These are phyloP conservation scores for Oligia fasciuncula DNA, from an alignment of 2,888 invertebrate genomes.

Conservation along the genomic window DNA sequence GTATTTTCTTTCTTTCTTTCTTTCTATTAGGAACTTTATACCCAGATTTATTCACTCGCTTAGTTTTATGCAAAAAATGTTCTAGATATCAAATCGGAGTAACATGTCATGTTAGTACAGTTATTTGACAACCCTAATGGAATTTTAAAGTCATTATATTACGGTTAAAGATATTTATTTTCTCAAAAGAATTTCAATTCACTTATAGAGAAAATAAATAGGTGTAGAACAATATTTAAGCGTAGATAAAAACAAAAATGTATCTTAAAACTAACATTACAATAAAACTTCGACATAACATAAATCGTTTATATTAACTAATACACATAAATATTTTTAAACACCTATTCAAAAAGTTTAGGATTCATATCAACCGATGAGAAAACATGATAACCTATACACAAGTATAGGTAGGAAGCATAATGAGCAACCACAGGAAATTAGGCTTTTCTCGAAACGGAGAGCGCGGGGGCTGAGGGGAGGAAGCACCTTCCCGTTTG, in stretches of 20 bases:
- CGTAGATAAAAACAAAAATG: too few species aligned
- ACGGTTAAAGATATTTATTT: too few species aligned
- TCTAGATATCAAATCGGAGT: background rate
- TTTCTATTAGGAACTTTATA: conserved; percentile 26
- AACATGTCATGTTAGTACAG: background rate
- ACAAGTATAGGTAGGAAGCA: conserved; percentile 49
- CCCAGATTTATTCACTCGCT: conserved; percentile 8
- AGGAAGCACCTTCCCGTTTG: conserved; percentile 68
- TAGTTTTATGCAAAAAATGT: conserved; percentile 4
- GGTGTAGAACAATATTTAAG: too few species aligned
- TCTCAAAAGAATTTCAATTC: too few species aligned
- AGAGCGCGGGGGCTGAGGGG: conserved; percentile 59
- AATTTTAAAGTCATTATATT: background rate
- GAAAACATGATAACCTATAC: conserved; percentile 29
- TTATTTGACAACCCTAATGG: background rate
- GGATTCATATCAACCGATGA: conserved; percentile 12
- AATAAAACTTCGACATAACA: too few species aligned
- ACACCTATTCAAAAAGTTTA: background rate
- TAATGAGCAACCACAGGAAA: conserved; percentile 72
- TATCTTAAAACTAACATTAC: too few species aligned
- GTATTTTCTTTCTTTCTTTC: too few species aligned
- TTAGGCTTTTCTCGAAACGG: conserved; percentile 70
- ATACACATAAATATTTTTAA: background rate
- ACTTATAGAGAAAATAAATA: too few species aligned
- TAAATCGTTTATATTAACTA: too few species aligned